These are phyloP conservation scores for Timema podura DNA, from an alignment of 2,888 invertebrate species.

Conservation along the genomic window DNA sequence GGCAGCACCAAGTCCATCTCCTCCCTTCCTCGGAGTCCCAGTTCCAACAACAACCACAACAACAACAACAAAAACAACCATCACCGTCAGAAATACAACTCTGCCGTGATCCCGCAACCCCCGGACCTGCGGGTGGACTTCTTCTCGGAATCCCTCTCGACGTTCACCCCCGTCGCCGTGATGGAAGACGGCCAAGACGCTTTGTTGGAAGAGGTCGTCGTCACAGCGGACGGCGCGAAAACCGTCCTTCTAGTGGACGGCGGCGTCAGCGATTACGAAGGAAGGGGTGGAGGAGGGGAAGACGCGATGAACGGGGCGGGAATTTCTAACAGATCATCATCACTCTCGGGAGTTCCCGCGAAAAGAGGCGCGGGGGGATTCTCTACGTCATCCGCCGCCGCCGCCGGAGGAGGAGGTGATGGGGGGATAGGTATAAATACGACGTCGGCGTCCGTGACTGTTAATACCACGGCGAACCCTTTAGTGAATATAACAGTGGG, in stretches of 20 bases:
- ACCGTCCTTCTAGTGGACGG: too few relatives aligned
- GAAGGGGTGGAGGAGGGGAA: too few relatives aligned
- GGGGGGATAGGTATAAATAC: slow-evolving; percentile 30
- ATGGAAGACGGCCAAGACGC: slow-evolving; percentile 42
- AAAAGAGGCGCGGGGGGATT: slow-evolving; percentile 18
- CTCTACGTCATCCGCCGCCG: too few relatives aligned
- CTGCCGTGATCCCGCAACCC: slow-evolving; percentile 48
- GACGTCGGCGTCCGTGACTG: slow-evolving; percentile 17
- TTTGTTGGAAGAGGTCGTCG: too few relatives aligned
- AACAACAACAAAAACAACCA: slow-evolving; percentile 21
- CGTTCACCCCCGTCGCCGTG: slow-evolving; percentile 32
- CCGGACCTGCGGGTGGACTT: slow-evolving; percentile 61
- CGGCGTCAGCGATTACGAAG: too few relatives aligned
- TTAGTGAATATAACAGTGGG: slow-evolving; percentile 18
- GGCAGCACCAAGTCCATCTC: background rate
- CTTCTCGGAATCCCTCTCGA: slow-evolving; percentile 49
- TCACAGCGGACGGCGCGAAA: too few relatives aligned
- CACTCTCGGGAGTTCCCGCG: slow-evolving; percentile 17
- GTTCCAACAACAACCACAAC: slow-evolving; percentile 35
- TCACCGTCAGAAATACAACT: background rate
- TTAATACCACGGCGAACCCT: slow-evolving; percentile 30
- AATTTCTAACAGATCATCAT: background rate
- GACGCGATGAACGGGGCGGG: too few relatives aligned
- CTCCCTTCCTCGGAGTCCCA: background rate
- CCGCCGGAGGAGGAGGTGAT: slow-evolving; percentile 18